Conservation (phyloP, 2,113 vertebrate genomes). For the Delphinapterus leucas region DNA sequence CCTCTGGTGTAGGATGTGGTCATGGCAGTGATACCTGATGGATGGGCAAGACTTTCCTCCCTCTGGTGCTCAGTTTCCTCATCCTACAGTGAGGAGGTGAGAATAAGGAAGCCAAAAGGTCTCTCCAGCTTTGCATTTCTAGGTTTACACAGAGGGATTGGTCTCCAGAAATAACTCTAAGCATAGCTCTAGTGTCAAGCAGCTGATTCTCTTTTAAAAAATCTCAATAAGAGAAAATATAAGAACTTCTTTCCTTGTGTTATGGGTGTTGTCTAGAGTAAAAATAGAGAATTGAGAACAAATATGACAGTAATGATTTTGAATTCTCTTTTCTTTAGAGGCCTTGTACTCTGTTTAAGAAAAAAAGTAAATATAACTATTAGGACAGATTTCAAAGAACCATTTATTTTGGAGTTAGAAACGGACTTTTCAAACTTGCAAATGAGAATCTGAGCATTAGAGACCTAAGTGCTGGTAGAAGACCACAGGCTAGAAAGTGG, state of each 20-base stretch:
- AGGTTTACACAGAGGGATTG: neutral
- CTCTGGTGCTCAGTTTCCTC: neutral
- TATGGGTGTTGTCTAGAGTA: neutral
- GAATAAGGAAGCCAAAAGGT: neutral
- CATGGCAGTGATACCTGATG: neutral
- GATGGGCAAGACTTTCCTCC: neutral
- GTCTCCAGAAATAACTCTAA: neutral
- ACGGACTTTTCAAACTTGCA: neutral
- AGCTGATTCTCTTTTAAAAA: neutral
- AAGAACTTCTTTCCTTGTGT: neutral
- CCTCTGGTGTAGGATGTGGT: neutral
- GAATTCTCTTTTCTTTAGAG: neutral
- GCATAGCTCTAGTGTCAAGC: rapidly evolving
- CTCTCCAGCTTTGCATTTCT: neutral
- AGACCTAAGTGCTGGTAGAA: neutral
- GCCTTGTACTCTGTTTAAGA: neutral
- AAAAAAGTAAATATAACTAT: neutral
- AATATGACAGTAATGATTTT: neutral
- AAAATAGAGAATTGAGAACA: neutral
- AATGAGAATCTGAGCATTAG: neutral
- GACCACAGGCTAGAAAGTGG: neutral
- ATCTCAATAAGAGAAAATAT: neutral
- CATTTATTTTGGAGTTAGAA: neutral
- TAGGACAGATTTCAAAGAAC: neutral
- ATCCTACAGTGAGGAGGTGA: neutral